Base-by-base conservation (phyloP, 2,113 vertebrate species). In the Hemiprocne comata region DNA sequence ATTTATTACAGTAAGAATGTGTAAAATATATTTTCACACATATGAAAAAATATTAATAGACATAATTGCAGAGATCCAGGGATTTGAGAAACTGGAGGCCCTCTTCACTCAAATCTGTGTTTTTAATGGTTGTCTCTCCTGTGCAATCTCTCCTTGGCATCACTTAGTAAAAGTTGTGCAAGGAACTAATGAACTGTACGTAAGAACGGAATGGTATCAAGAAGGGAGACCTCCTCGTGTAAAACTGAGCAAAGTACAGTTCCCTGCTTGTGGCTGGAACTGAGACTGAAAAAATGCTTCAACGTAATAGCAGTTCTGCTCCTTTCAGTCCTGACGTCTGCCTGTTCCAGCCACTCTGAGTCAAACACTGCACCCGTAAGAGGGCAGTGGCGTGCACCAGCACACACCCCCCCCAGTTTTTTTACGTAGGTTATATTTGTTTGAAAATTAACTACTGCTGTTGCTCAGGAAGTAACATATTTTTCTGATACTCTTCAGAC, bases 371-470 rank as follows among this genome's bases (percentile, higher is more conserved):
- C 28, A 40, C 25, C 83, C 5, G 0, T 78, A 55, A 89, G 95
- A 90, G 93, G 93, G 94, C 92, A 95, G 86, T 46, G 86, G 7
- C 17, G 67, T 13, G 36, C 66, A 51, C 36, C 44, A 81, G 50
- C 77, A 70, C 7, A 2, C 70, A 57, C 50, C 5, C 53, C 36
- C 75, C 7, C 34, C 6, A 3, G 40, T 42, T 4, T 64, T 62
- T 42, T 55, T 29, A 71, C 31, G 60, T 2, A 21, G 34, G 28
- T 53, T 31, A 17, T 36, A 53, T 48, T 60, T 46, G 77, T 58
- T 94, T 94, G 92, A 92, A 95, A 96, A 95, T 94, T 90, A 96
- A 90, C 88, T 79, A 51, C 78, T 84, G 48, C 69, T 95, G 55
- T 86, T 89, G 70, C 71, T 69, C 36, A 28, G 72, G 76, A 95